Evolutionary conservation across 2,797 vertebrate genomes (phyloP), one percentile per base, ranked within the genome.

Genomic region (Manis pentadactyla): DNA sequence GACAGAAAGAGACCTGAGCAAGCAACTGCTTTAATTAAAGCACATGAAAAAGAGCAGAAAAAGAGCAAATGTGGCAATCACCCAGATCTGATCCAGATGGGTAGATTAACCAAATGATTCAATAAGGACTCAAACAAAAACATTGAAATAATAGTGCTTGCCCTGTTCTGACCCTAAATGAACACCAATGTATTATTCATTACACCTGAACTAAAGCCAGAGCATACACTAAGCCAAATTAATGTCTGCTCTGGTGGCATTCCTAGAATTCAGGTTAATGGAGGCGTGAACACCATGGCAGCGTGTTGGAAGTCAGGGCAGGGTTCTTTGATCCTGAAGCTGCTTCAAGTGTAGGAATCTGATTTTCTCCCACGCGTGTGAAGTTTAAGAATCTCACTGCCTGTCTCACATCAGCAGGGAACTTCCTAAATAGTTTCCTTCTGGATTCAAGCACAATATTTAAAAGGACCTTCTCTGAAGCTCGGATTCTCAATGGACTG

Each of bases 401-500:
- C n/a, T 17, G 31, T 85, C 90, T 93, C 82, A 75, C 12, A 69
- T 12, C 77, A 90, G 88, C 75, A 85, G 91, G 84, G 59, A 90
- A 71, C 55, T 87, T 68, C 34, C 68, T 83, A 42, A 86, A 61
- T 5, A 81, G 34, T 37, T 61, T 42, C 14, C 64, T 90, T 79
- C 69, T 27, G 53, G 71, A 92, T 57, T 34, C 61, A 88, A 91
- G 14, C 79, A 49, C 18, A 53, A 0, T 61, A 59, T 92, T 71
- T 53, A 10, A 39, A 46, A 77, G 31, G 12, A 7, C 39, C 51
- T 87, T 95, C 29, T 59, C 49, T 17, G 73, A 84, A 84, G 64
- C 77, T n/a, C 86, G 79, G 69, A 25, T 61, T 73, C 34, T 90
- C 59, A 27, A 11, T 10, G 69, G 21, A 25, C 51, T 25, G 10